phyloP scores from a whole-genome alignment of 2,113 vertebrate species.

The Dipodomys ordii region DNA sequence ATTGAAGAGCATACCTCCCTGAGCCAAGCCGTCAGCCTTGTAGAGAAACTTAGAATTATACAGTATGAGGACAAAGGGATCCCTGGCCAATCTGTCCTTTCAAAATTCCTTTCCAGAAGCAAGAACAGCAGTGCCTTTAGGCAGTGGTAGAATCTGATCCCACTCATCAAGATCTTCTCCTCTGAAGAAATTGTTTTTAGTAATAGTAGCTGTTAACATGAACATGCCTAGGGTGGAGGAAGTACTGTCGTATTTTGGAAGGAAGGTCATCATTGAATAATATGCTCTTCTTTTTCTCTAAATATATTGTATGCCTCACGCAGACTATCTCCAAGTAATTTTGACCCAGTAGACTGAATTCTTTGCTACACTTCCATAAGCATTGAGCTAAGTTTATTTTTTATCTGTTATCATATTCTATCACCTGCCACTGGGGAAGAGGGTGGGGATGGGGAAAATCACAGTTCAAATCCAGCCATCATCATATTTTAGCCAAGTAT shows the following conservation, averaged over 20 bases:
- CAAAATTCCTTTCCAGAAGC: slow-evolving; percentile 20
- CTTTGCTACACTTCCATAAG: neutral
- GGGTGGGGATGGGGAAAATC: neutral
- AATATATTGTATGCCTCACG: neutral
- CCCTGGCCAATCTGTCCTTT: neutral
- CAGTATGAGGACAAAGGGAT: neutral
- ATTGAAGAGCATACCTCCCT: neutral
- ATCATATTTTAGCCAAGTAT: neutral
- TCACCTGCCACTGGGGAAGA: neutral
- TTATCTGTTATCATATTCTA: neutral
- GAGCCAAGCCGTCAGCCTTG: neutral
- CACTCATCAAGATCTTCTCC: neutral
- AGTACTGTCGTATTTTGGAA: neutral
- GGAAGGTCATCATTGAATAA: neutral
- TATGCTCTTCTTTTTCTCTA: neutral
- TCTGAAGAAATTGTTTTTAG: neutral
- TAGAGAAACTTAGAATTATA: neutral
- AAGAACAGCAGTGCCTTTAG: neutral
- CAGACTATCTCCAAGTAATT: neutral
- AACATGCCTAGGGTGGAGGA: neutral
- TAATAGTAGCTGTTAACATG: neutral
- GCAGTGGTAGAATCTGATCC: neutral
- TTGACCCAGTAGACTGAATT: neutral
- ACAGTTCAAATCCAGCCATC: neutral
- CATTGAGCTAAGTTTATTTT: neutral